Evolutionary conservation across 2,113 vertebrate genomes (phyloP).

Genomic region (Dolichotis patagonum): DNA sequence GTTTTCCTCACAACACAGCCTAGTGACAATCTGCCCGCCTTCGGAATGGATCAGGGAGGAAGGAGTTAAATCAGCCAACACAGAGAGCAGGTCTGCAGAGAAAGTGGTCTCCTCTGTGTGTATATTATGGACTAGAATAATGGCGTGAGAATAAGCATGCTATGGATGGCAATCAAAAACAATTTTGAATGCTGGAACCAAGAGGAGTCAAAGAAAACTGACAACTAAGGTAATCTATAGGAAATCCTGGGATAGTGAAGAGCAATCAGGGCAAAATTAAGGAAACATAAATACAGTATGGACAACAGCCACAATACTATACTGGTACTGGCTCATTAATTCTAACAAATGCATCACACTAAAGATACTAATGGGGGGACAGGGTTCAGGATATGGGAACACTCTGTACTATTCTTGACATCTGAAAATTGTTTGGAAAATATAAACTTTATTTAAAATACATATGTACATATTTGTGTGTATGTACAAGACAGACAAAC

Average conservation of each 20-base stretch:
- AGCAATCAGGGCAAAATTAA: not conserved
- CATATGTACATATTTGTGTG: too few relatives aligned
- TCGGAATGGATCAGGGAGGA: fast-evolving
- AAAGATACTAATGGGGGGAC: not conserved
- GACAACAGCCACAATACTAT: not conserved
- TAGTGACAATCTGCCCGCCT: too few relatives aligned
- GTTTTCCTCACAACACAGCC: not conserved
- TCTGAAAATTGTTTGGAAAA: not conserved
- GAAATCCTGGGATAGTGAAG: not conserved
- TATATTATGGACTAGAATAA: not conserved
- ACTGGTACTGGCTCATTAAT: not conserved
- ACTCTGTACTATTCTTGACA: not conserved
- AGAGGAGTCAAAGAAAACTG: not conserved
- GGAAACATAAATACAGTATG: not conserved
- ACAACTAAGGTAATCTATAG: not conserved
- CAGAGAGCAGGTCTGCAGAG: not conserved
- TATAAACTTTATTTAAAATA: not conserved
- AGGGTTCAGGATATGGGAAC: not conserved
- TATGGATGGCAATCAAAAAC: not conserved
- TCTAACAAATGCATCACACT: fast-evolving
- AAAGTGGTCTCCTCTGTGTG: not conserved
- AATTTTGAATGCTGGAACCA: not conserved
- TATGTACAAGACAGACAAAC: too few relatives aligned
- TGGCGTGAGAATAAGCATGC: not conserved
- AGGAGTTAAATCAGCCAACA: not conserved